These are phyloP conservation scores for Chrysaora quinquecirrha DNA, from an alignment of 30 jellyfish, hydroid and myxozoan species.

Conservation along the genomic window DNA sequence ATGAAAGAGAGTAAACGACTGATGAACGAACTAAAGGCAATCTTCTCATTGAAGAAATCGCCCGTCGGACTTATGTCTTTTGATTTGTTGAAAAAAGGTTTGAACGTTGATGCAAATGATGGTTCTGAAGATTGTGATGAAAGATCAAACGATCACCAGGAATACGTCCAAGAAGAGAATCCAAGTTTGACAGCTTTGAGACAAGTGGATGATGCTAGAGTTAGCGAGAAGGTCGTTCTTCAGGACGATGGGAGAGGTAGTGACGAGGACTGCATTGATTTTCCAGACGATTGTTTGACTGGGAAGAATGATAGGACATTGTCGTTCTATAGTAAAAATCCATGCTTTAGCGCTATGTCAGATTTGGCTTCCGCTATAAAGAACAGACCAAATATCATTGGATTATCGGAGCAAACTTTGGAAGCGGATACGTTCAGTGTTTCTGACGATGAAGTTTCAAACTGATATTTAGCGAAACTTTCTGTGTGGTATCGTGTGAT, in stretches of 20 bases:
- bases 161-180: background rate
- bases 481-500: too few relatives aligned
- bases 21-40: slow-evolving; percentile 38
- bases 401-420: slow-evolving; percentile 8
- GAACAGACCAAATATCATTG: background rate
- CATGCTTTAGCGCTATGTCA: background rate
- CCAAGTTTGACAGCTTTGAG: too few relatives aligned
- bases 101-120: background rate
- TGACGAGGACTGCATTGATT: background rate
- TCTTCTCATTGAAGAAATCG: slow-evolving; percentile 37
- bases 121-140: slow-evolving; percentile 1
- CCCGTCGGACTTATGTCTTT: slow-evolving; percentile 63
- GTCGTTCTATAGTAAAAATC: background rate
- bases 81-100: slow-evolving; percentile 26
- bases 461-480: too few relatives aligned
- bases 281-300: background rate
- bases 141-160: background rate
- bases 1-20: slow-evolving; percentile 33
- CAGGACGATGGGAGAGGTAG: background rate
- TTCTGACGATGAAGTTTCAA: slow-evolving; percentile 35
- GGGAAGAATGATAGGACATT: background rate
- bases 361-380: slow-evolving; percentile 18
- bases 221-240: background rate
- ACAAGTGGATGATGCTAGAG: too few relatives aligned
- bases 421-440: slow-evolving; percentile 26